Conservation (phyloP, 37 sponge, comb jelly and placozoan species). For the Haliclona indistincta region DNA sequence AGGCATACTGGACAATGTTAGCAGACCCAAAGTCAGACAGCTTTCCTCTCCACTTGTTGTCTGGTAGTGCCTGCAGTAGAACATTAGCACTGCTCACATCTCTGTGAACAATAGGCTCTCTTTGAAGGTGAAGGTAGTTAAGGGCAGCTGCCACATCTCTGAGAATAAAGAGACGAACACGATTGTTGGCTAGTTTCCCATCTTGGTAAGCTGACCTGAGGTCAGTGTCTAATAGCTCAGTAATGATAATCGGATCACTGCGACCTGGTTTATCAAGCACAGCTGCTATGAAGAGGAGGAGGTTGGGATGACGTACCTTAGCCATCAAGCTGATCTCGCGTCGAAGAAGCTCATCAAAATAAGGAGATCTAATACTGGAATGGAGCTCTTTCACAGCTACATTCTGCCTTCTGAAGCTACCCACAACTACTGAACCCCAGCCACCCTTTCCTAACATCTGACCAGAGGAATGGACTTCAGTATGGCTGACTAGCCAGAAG, state of each 20-base stretch:
- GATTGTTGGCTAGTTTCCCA: neutral
- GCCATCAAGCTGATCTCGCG: slow-evolving; percentile 55
- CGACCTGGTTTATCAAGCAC: slow-evolving; percentile 25
- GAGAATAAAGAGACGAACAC: slow-evolving; percentile 9
- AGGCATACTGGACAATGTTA: slow-evolving; percentile 42
- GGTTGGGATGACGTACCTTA: slow-evolving; percentile 58
- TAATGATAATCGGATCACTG: slow-evolving; percentile 54
- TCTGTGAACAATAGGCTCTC: slow-evolving; percentile 76
- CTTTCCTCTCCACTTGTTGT: slow-evolving; percentile 53
- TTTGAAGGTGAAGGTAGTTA: slow-evolving; percentile 70
- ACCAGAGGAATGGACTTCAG: too few species aligned
- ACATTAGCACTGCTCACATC: slow-evolving; percentile 87
- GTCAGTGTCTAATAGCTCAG: slow-evolving; percentile 70
- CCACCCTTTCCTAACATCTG: slow-evolving; percentile 59
- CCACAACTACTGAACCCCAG: slow-evolving; percentile 49
- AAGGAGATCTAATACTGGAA: too few species aligned
- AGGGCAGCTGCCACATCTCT: slow-evolving; percentile 73
- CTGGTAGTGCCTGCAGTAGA: slow-evolving; percentile 32
- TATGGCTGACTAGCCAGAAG: too few species aligned
- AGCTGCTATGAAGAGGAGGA: slow-evolving; percentile 69
- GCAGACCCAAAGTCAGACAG: slow-evolving; percentile 84
- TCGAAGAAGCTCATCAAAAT: slow-evolving; percentile 23
- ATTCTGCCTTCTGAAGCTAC: slow-evolving; percentile 37
- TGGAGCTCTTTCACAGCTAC: slow-evolving; percentile 60
- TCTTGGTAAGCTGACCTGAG: slow-evolving; percentile 43